Evolutionary conservation across 1,140 invertebrate species (phyloP).

Genomic region (Drosophila tristis): DNA sequence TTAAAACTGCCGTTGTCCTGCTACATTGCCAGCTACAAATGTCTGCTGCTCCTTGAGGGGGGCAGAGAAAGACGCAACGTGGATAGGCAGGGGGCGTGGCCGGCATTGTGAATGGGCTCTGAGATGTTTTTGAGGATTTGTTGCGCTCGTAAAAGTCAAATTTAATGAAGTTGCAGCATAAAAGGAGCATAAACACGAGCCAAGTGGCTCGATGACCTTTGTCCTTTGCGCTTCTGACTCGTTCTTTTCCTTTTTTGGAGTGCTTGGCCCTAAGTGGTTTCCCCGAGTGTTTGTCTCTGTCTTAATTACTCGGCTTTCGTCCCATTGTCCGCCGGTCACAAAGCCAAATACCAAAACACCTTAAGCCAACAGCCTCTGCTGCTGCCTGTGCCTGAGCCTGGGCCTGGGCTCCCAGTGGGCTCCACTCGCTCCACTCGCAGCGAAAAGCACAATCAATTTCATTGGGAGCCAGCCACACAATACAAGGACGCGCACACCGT

Average conservation of each 20-base stretch:
- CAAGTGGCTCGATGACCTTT: constrained; percentile 46
- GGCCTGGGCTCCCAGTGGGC: not conserved
- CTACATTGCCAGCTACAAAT: constrained; percentile 35
- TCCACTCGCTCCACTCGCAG: constrained; percentile 9
- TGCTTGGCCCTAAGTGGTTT: constrained; percentile 27
- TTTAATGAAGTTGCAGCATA: constrained; percentile 77
- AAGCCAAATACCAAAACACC: constrained; percentile 55
- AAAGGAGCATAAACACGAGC: constrained; percentile 62
- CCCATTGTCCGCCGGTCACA: constrained; percentile 31
- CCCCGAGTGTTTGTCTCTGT: constrained; percentile 40
- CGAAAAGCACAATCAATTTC: constrained; percentile 65
- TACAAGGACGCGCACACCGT: constrained; percentile 6
- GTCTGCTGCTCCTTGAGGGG: not conserved
- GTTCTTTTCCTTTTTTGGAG: not conserved
- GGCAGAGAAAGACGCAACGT: not conserved
- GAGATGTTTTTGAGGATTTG: constrained; percentile 68
- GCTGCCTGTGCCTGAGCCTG: not conserved
- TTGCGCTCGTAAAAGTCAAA: constrained; percentile 66
- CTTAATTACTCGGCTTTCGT: constrained; percentile 58
- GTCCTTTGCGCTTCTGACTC: constrained; percentile 21
- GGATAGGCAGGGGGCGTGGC: constrained; percentile 17
- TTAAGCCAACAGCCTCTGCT: constrained; percentile 43
- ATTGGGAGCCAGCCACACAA: constrained; percentile 24
- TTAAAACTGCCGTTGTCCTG: constrained; percentile 74
- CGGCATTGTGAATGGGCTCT: constrained; percentile 38